Base-by-base conservation (phyloP, 2,888 invertebrate species). In the Eupithecia tripunctaria region DNA sequence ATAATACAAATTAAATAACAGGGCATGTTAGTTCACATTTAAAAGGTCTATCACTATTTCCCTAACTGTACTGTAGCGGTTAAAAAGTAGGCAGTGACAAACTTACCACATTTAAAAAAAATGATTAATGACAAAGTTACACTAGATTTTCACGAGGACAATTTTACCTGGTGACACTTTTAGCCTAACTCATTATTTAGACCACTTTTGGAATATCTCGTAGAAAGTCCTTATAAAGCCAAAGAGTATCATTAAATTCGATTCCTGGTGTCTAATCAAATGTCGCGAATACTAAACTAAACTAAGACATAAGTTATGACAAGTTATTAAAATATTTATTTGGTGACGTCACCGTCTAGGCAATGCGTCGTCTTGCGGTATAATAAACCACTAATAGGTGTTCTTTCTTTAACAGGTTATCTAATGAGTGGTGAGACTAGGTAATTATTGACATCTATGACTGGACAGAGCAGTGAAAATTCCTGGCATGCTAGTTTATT, bases 371-470 rank as follows among this genome's bases (percentile, higher is more conserved):
- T 36, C 38, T 38, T 38, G 64, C 64, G 64, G 38, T 36, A n/a
- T n/a, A 63, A 18, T n/a, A 63, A 63, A 63, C 64, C 64, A 64
- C 64, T 41, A 64, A 64, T 38, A 41, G 64, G 64, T 21, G 64
- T 21, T 64, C 38, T 43, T 65, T 66, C 66, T 66, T 21, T 29
- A 47, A 66, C 66, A 43, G 66, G 41, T 66, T 47, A 43, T 15
- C 25, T 51, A n/a, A 25, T 56, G 21, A 25, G 25, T 56, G 56
- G 21, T 56, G 56, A 25, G 14, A 56, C 56, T 56, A 56, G 56
- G 14, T 25, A 21, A 56, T 25, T 56, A 25, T 56, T 56, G 14
- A 12, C 25, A 12, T 12, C 56, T 56, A 25, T 56, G 56, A 25
- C 56, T 25, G 12, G 1, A 25, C 4, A 21, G 4, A 10, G 14